phyloP scores from a whole-genome alignment of 2,113 vertebrate genomes.

The Epinephelus lanceolatus region DNA sequence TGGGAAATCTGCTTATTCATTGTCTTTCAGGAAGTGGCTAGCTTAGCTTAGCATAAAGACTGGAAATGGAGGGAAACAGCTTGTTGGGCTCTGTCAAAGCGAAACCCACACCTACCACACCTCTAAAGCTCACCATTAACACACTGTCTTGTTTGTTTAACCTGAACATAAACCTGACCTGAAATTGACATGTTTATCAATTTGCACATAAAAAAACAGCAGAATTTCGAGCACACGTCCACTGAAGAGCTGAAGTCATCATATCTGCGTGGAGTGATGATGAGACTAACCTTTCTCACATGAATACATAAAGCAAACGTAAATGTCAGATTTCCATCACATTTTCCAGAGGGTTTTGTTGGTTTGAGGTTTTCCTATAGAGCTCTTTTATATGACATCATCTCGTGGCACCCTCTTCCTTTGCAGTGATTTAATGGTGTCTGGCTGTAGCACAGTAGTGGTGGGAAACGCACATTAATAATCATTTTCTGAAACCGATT shows the following conservation, averaged over 20 bases:
- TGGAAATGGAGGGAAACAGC: not conserved
- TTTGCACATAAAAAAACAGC: not conserved
- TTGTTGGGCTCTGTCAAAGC: not conserved
- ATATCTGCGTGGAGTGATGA: too few relatives aligned
- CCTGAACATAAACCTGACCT: not conserved
- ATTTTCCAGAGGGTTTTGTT: not conserved
- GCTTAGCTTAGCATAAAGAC: slow-evolving; percentile 3
- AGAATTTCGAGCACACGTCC: not conserved
- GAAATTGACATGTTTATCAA: not conserved
- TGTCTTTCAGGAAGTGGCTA: not conserved
- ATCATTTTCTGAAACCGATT: not conserved
- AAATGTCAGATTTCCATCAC: not conserved
- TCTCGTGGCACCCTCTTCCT: not conserved
- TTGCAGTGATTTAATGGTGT: not conserved
- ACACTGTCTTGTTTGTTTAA: not conserved
- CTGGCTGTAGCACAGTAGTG: not conserved
- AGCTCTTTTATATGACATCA: not conserved
- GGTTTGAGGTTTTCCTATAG: not conserved
- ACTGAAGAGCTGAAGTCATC: not conserved
- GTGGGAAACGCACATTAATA: not conserved
- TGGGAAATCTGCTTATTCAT: not conserved
- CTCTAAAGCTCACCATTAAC: not conserved
- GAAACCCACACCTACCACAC: not conserved
- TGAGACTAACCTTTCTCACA: not conserved
- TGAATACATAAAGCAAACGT: not conserved